Evolutionary conservation across 1,140 invertebrate species (phyloP).

Genomic region (Aphaenogaster floridana): DNA sequence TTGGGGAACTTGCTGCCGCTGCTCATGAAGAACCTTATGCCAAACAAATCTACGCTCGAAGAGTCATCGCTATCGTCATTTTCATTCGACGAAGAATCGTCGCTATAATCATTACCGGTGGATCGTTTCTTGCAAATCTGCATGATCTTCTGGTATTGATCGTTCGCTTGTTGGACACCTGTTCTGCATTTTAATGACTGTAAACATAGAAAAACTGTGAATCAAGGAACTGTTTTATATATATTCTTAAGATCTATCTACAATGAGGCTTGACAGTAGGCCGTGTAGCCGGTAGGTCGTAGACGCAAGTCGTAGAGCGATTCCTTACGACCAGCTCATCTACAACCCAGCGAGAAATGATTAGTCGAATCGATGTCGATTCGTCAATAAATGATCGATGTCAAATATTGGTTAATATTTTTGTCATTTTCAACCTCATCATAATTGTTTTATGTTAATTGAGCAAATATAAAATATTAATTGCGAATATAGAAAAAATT

Average conservation of each 20-base stretch:
- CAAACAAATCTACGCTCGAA: constrained; percentile 79
- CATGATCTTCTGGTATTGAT: constrained; percentile 80
- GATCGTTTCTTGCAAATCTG: constrained; percentile 79
- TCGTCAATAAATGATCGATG: too few species aligned
- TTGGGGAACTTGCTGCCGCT: constrained; percentile 58
- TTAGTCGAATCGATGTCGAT: too few species aligned
- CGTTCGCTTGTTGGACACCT: constrained; percentile 78
- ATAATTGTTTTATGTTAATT: too few species aligned
- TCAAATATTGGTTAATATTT: too few species aligned
- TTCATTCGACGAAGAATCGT: constrained; percentile 66
- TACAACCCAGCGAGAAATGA: too few species aligned
- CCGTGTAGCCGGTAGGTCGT: too few species aligned
- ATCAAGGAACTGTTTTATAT: background rate
- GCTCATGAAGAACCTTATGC: constrained; percentile 74
- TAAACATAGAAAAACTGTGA: constrained; percentile 37
- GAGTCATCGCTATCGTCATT: constrained; percentile 74
- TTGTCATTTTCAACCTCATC: too few species aligned
- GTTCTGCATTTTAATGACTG: constrained; percentile 83
- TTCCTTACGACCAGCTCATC: too few species aligned
- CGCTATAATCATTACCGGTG: constrained; percentile 60
- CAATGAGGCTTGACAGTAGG: background rate
- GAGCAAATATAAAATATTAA: too few species aligned
- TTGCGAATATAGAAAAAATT: too few species aligned
- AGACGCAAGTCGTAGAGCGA: too few species aligned
- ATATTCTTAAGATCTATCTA: background rate